Percentiles rank a stretch among this genome's conserved stretches.
These are phyloP conservation scores for Prionace glauca DNA, from an alignment of 2,797 vertebrate species.

Conservation along the genomic window DNA sequence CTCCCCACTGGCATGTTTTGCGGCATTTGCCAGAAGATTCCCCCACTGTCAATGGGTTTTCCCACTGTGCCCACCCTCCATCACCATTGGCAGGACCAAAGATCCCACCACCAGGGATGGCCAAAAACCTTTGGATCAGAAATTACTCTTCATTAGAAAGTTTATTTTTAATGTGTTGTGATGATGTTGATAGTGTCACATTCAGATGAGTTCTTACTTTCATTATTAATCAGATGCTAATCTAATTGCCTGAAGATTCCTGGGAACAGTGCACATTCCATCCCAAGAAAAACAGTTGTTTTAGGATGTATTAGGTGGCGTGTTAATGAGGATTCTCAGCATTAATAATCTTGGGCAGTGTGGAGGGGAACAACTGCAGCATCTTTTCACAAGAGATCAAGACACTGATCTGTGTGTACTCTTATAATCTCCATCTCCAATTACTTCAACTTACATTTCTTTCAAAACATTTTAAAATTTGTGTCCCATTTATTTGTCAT, in stretches of 20 bases:
- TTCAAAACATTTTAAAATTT: not conserved
- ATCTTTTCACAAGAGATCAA: not conserved
- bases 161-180: not conserved
- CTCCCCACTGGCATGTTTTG: too few species aligned
- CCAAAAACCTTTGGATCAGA: not conserved
- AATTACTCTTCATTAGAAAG: not conserved
- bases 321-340: not conserved
- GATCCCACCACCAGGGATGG: too few species aligned
- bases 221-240: not conserved
- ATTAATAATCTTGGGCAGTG: not conserved
- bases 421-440: not conserved
- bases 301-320: not conserved
- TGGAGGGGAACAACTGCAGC: not conserved
- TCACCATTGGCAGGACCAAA: too few species aligned
- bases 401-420: not conserved
- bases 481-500: not conserved
- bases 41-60: too few species aligned
- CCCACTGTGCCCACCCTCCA: too few species aligned
- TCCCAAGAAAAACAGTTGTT: not conserved
- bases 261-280: not conserved
- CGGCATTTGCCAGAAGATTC: too few species aligned
- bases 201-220: not conserved
- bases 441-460: not conserved
- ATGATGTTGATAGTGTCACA: not conserved
- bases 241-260: not conserved